Evolutionary conservation across 2,797 vertebrate species (phyloP), one percentile per base, ranked within the genome.

Genomic region (Caiman crocodilus): DNA sequence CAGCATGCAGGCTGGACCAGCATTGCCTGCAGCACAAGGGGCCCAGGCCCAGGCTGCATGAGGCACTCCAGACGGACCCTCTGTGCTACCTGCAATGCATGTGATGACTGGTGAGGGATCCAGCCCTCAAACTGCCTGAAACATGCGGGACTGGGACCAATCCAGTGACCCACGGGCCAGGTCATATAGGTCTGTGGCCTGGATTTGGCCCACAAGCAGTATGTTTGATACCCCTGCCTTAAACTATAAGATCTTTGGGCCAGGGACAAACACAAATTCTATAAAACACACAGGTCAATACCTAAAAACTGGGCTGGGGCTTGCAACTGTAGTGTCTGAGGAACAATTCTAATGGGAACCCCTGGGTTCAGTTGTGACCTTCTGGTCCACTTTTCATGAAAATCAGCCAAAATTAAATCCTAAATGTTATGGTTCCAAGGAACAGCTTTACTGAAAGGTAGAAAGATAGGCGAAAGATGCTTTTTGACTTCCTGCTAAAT

Each of bases 241-340:
- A 35, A 50, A 80, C 64, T 89, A 59, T 61, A 87, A 6, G 61
- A 56, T 84, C 64, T 90, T 82, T 89, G 76, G 87, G 79, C 26
- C 26, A 76, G 57, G 42, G 90, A 85, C 25, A 16, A 7, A 3
- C 42, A 42, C 42, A 50, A 61, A 79, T 65, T 83, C 82, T 76
- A 76, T 84, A 88, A 91, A 50, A 50, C 42, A 88, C 77, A 79
- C 17, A 64, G 58, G 35, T 89, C 81, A 89, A 79, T 90, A 85
- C 89, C 79, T 50, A 50, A 50, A 50, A 50, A 78, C 14, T 69
- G 69, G 80, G 87, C 12, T 5, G 20, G 50, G 26, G 59, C 71
- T 85, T 83, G 74, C 21, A 30, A 79, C 94, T 92, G 81, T 67
- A 81, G 76, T 78, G 18, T 76, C 85, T 79, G 61, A 50, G 42